A percentile compares a stretch with the other conserved stretches of the same genome.
Evolutionary conservation across 2,888 invertebrate species (phyloP).

Genomic region (Drosophila anomalata): DNA sequence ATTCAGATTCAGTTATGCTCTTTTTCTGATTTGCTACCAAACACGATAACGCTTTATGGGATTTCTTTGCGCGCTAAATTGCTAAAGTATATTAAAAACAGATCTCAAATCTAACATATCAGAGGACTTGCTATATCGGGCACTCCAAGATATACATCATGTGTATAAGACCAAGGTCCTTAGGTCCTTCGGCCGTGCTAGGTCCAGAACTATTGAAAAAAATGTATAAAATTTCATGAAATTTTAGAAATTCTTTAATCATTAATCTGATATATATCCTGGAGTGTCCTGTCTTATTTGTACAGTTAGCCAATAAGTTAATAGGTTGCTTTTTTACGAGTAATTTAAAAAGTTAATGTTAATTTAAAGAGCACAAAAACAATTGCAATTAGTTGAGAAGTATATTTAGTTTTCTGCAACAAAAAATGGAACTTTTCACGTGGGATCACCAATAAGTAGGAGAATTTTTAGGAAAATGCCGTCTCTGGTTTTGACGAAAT

Average conservation of each 20-base stretch:
- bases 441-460: constrained; percentile 31
- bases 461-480: constrained; percentile 24
- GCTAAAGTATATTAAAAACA: constrained; percentile 66
- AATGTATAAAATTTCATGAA: background rate
- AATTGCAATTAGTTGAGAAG: constrained; percentile 28
- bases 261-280: background rate
- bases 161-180: background rate
- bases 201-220: background rate
- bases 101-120: constrained; percentile 60
- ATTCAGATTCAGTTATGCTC: constrained; percentile 66
- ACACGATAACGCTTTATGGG: constrained; percentile 64
- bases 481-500: constrained; percentile 30
- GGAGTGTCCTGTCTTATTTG: constrained; percentile 53
- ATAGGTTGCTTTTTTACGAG: constrained; percentile 30
- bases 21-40: constrained; percentile 67
- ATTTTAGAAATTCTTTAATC: background rate
- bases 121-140: constrained; percentile 56
- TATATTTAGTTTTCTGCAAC: constrained; percentile 32
- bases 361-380: constrained; percentile 16
- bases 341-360: constrained; percentile 28
- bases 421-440: constrained; percentile 17
- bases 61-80: constrained; percentile 82
- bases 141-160: background rate
- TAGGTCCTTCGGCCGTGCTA: no score
- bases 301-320: constrained; percentile 60